Percentiles rank a stretch among this genome's conserved stretches.
phyloP scores from a whole-genome alignment of 2,113 vertebrate genomes.

The Nyctibius bracteatus region DNA sequence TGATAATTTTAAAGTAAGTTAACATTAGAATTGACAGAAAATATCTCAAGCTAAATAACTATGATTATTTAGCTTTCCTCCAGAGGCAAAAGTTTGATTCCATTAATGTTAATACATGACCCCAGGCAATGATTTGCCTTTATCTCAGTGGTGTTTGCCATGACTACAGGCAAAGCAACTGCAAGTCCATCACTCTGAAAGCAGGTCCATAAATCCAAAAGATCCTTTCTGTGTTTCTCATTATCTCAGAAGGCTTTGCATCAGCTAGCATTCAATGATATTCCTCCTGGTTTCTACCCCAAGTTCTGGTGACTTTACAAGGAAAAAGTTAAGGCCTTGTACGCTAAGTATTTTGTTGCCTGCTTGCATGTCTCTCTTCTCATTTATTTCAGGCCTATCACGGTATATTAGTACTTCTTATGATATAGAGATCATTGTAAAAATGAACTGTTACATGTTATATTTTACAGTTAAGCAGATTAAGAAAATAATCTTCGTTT shows the following conservation, averaged over 20 bases:
- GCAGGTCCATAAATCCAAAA: neutral
- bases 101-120: neutral
- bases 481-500: slow-evolving; percentile 49
- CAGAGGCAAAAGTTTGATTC: neutral
- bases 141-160: neutral
- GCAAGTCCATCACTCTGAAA: neutral
- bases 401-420: neutral
- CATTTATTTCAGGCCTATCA: neutral
- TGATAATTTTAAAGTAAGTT: neutral
- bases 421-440: neutral
- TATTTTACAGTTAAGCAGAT: neutral
- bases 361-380: neutral
- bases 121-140: neutral
- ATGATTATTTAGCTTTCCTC: neutral
- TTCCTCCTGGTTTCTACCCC: neutral
- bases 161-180: neutral
- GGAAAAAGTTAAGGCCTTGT: neutral
- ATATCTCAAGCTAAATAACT: neutral
- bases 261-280: neutral
- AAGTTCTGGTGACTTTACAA: neutral
- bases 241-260: neutral
- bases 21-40: neutral
- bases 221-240: neutral
- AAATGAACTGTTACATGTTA: neutral
- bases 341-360: neutral